Base-by-base conservation (phyloP, 2,797 vertebrate genomes). In the Falco novaeseelandiae region DNA sequence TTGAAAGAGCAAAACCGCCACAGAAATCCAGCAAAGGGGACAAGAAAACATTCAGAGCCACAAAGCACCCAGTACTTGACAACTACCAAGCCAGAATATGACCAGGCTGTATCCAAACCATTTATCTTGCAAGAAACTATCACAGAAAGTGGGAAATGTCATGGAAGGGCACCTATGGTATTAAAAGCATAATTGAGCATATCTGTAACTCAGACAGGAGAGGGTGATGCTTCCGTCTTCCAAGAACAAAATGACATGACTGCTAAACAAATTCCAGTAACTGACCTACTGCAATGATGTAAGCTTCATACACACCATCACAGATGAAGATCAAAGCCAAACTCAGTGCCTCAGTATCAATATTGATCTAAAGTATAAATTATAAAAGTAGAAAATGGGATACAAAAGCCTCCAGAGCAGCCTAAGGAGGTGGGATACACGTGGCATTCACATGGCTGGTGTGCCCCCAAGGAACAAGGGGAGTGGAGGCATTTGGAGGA, bases 391-490 rank as follows among this genome's bases (percentile, higher is more conserved):
- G 34, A 13, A 77, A 80, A 63, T 0, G 1, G 51, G 62, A 48
- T 40, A 73, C 40, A 49, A 83, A 59, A 2, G 22, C 10, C 3
- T 0, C 15, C 1, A 3, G 9, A 61, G 27, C 22, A 38, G 22
- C 16, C 30, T 38, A 29, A 32, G 74, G 4, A 76, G 52, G 12
- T 0, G 2, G 14, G 30, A 62, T 14, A 14, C 11, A 55, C 23
- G 14, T 79, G 49, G 27, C n/a, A 44, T 36, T 25, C 9, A 3
- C 0, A 0, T 9, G 18, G 46, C 5, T 52, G 34, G 20, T 70
- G 16, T 6, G 10, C 25, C 29, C 10, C 14, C 44, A 32, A 6
- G 30, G 32, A 93, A 81, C 26, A 61, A 30, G 9, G 14, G 30
- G 27, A 87, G 30, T 0, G 1, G 29, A 70, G 9, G 29, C 44